Evolutionary conservation across 2,888 invertebrate species (phyloP).

Genomic region (Dryococelus australis): DNA sequence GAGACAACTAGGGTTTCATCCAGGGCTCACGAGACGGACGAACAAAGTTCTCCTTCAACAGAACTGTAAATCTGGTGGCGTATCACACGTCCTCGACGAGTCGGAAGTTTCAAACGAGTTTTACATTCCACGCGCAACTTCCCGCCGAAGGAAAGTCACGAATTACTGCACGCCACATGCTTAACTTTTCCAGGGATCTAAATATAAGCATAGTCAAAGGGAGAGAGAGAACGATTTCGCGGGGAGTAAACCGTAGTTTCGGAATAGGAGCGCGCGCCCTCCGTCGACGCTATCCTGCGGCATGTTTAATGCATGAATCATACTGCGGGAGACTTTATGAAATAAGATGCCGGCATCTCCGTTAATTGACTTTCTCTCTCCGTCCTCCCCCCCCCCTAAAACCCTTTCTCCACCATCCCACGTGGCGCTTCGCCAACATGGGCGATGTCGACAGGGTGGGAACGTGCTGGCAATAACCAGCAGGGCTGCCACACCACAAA

Average conservation of each 20-base stretch:
- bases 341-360: background rate
- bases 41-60: too few species aligned
- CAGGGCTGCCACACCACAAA: too few species aligned
- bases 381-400: background rate
- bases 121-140: too few species aligned
- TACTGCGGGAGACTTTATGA: background rate
- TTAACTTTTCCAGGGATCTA: background rate
- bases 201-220: background rate
- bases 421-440: background rate
- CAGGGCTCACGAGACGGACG: too few species aligned
- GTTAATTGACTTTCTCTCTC: conserved; percentile 7
- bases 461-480: too few species aligned
- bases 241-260: background rate
- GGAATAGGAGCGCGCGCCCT: background rate
- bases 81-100: too few species aligned
- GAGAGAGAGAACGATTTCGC: background rate
- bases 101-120: too few species aligned
- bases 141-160: too few species aligned
- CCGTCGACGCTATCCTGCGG: background rate
- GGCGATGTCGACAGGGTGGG: too few species aligned
- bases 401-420: background rate
- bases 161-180: too few species aligned
- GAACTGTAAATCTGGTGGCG: too few species aligned
- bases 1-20: too few species aligned
- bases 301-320: conserved; percentile 16